phyloP scores from a whole-genome alignment of 2,113 vertebrate species.

The Delphinapterus leucas region DNA sequence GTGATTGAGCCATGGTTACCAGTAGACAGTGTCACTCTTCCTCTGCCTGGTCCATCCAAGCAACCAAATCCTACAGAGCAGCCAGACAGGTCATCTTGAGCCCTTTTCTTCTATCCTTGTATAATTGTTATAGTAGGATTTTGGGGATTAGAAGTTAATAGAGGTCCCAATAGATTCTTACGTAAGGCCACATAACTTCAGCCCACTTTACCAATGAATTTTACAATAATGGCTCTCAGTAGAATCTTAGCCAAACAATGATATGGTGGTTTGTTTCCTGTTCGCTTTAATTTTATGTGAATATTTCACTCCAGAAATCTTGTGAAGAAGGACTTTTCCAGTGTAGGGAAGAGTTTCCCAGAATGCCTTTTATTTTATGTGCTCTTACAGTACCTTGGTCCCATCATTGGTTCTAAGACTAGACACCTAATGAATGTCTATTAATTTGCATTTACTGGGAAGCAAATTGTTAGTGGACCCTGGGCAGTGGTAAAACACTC shows the following conservation, averaged over 20 bases:
- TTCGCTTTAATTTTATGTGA: not conserved
- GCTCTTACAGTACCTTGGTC: not conserved
- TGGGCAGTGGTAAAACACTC: not conserved
- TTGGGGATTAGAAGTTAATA: not conserved
- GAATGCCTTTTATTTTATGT: not conserved
- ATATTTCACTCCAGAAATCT: conserved; percentile 14
- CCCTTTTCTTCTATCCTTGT: not conserved
- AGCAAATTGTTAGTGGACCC: not conserved
- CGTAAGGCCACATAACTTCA: not conserved
- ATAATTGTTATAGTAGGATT: not conserved
- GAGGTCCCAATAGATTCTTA: not conserved
- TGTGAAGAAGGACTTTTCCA: not conserved
- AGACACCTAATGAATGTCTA: not conserved
- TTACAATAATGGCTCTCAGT: not conserved
- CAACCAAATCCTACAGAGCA: not conserved
- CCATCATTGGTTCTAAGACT: not conserved
- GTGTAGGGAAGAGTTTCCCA: not conserved
- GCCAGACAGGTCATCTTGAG: not conserved
- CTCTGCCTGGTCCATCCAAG: not conserved
- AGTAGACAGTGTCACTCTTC: not conserved
- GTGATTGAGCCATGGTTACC: not conserved
- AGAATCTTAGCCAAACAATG: not conserved
- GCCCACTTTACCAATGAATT: not conserved
- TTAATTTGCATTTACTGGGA: conserved; percentile 5
- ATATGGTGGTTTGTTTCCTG: not conserved